Evolutionary conservation across 2,797 vertebrate genomes (phyloP).

Genomic region (Danio albolineatus): DNA sequence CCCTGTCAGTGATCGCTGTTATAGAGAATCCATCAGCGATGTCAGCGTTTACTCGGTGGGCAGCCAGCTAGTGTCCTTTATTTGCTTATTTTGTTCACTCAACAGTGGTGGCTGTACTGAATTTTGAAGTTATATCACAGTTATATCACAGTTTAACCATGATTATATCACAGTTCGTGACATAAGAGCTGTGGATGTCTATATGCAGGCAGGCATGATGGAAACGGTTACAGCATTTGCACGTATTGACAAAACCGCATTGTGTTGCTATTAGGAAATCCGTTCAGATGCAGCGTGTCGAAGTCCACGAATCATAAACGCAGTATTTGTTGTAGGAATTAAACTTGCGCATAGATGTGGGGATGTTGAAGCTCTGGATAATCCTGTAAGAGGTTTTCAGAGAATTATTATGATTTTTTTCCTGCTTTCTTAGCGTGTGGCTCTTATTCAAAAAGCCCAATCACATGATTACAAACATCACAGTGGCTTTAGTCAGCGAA

Average conservation of each 20-base stretch:
- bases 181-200: constrained; percentile 27
- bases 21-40: not conserved
- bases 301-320: constrained; percentile 4
- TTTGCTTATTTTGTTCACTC: not conserved
- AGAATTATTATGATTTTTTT: constrained; percentile 77
- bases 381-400: constrained; percentile 79
- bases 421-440: constrained; percentile 55
- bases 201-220: constrained; percentile 18
- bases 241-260: not conserved
- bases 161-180: constrained; percentile 20
- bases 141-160: constrained; percentile 34
- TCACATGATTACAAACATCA: constrained; percentile 30
- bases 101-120: not conserved
- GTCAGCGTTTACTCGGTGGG: not conserved
- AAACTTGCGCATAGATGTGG: constrained; percentile 76
- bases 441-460: constrained; percentile 30
- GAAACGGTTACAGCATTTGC: not conserved
- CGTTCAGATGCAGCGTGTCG: not conserved
- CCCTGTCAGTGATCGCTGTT: not conserved
- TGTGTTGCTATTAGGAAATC: constrained; percentile 5
- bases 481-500: constrained; percentile 32
- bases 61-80: not conserved
- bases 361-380: constrained; percentile 70
- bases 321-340: constrained; percentile 69
- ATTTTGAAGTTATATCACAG: constrained; percentile 53